Base-by-base conservation (phyloP, 1,140 invertebrate genomes). In the Caenorhabditis latens region DNA sequence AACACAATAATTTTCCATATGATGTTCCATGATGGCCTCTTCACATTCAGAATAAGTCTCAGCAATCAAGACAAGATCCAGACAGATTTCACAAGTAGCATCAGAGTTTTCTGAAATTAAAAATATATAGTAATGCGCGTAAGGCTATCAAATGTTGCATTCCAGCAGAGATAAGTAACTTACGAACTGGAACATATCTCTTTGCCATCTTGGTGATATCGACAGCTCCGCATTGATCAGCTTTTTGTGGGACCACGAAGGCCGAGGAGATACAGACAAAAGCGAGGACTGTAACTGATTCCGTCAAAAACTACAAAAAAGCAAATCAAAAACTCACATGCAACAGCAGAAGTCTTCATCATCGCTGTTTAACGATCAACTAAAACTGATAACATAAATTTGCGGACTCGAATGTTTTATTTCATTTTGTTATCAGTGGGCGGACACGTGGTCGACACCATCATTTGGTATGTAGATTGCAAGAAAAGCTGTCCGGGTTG, bases 1-100 rank as follows among this genome's bases (percentile, higher is more conserved):
- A 46, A 79, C 82, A 65, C 86, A 86, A 19, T 86, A 57, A 46
- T 46, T 4, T 9, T 86, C 86, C 55, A 83, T 61, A 19, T 58
- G 50, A 75, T 86, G 61, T 40, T 86, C 19, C 21, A 86, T 53
- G 16, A 79, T 71, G 0, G 86, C 85, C 24, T 86, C 86, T 6
- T 83, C 86, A 75, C 86, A 86, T 42, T 86, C 86, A 40, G 75
- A 46, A 83, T 86, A 86, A 13, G 86, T 86, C 58, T 86, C 86
- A 7, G 48, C 86, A n/a, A 86, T 86, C 42, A 86, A 50, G 8
- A 86, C 86, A 48, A 83, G 75, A 83, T 86, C 86, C 16, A 86
- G 57, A 42, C 86, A 86, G 46, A 86, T 83, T 65, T 86, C 86
- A 83, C 86, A 86, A 7, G 46, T 71, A 21, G 71, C 63, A 40